Evolutionary conservation across 2,113 vertebrate species (phyloP).

Genomic region (Terrapene triunguis): DNA sequence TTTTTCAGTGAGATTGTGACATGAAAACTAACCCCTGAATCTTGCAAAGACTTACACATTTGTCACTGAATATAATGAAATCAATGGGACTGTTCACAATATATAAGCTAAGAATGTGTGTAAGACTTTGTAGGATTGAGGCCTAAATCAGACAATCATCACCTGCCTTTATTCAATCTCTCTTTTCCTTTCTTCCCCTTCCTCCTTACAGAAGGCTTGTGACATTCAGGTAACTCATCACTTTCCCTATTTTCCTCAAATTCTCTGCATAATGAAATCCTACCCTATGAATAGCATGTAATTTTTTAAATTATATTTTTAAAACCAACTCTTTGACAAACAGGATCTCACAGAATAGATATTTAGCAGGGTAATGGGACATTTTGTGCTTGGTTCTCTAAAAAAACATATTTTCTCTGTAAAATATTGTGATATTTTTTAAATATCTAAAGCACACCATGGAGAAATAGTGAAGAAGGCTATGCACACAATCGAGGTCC

Average conservation of each 20-base stretch:
- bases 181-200: neutral
- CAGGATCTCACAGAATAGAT: neutral
- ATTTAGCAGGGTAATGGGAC: neutral
- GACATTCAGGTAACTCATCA: neutral
- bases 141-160: neutral
- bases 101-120: neutral
- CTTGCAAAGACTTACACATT: neutral
- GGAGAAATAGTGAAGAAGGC: fast-evolving
- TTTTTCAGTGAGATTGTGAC: neutral
- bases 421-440: neutral
- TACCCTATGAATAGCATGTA: neutral
- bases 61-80: slow-evolving; percentile 1
- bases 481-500: neutral
- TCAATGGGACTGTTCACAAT: fast-evolving
- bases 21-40: neutral
- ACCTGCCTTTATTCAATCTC: neutral
- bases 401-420: neutral
- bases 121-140: neutral
- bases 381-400: neutral
- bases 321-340: neutral
- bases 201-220: neutral
- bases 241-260: neutral
- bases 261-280: neutral
- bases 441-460: neutral
- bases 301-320: neutral